Base-by-base conservation (phyloP, 2,113 vertebrate genomes). In the Brachyhypopomus gauderio region DNA sequence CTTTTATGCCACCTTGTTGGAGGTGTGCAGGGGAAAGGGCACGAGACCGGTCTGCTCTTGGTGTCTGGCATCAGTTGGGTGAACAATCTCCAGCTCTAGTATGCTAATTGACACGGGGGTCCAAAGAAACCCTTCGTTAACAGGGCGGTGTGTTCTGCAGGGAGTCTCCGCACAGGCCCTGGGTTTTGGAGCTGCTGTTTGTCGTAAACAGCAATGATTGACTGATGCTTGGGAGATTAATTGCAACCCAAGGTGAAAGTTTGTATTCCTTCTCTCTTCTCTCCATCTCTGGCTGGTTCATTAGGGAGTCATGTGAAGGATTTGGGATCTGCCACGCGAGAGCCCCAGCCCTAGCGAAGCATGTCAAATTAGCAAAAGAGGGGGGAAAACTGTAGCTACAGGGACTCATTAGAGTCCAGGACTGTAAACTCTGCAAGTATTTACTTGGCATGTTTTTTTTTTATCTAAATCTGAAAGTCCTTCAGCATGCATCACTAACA, bases 381-480 rank as follows among this genome's bases (percentile, higher is more conserved):
- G 19, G 72, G 88, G 82, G 23, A 80, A 78, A 86, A 88, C 82
- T 84, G 71, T 82, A 74, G 88, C 89, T 90, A 87, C 90, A 88
- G 90, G 89, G 91, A 92, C 90, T 93, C 90, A 91, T 93, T 92
- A 93, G 87, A 91, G 86, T 79, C 83, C 86, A 86, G 83, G 87
- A 88, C 89, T 23, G 45, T 72, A 81, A 79, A 81, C 69, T 73
- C 86, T 86, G 87, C 82, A 85, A 83, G 83, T 79, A 62, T 90
- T 91, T 89, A 72, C 77, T 83, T 48, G 84, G 84, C 75, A 83
- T 73, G 82, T 30, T 30, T 30, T 30, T 30, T 81, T 87, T 45
- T 79, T 52, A 75, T 72, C 67, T 41, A 64, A 52, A 80, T 36
- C 36, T 22, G 19, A 60, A 81, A 34, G 66, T 45, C 64, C 77